Evolutionary conservation across 2,113 vertebrate genomes (phyloP).

Genomic region (Leptobrachium ailaonicum): DNA sequence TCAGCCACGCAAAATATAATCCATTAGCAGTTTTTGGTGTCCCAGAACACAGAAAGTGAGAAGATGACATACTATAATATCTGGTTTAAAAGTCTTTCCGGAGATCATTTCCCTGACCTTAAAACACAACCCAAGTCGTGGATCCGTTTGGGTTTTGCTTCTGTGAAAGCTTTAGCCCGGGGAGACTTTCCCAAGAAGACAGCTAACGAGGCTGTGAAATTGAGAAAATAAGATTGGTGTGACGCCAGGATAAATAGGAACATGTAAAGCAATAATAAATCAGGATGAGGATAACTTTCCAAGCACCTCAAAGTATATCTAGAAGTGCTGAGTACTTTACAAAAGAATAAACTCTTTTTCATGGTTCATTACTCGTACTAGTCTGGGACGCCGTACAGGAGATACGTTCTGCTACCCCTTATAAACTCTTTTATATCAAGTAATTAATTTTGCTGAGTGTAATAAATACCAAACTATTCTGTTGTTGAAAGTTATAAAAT

Average conservation of each 20-base stretch:
- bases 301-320: background rate
- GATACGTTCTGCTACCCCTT: background rate
- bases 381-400: background rate
- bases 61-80: conserved; percentile 44
- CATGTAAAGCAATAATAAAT: conserved; percentile 38
- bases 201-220: conserved; percentile 6
- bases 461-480: too few species aligned
- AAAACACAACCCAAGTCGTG: conserved; percentile 20
- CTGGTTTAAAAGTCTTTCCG: conserved; percentile 25
- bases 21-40: conserved; percentile 19
- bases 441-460: too few species aligned
- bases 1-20: conserved; percentile 38
- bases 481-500: too few species aligned
- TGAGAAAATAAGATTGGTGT: conserved; percentile 24
- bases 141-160: conserved; percentile 34
- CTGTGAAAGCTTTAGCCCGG: conserved; percentile 17
- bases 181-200: conserved; percentile 9
- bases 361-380: background rate
- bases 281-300: conserved; percentile 12
- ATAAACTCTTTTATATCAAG: too few species aligned
- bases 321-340: conserved; percentile 13
- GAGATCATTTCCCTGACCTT: conserved; percentile 26
- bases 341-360: conserved; percentile 15
- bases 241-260: conserved; percentile 37
- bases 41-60: conserved; percentile 17